Base-by-base conservation (phyloP, 2,888 invertebrate species). In the Habroteleia sp. region DNA sequence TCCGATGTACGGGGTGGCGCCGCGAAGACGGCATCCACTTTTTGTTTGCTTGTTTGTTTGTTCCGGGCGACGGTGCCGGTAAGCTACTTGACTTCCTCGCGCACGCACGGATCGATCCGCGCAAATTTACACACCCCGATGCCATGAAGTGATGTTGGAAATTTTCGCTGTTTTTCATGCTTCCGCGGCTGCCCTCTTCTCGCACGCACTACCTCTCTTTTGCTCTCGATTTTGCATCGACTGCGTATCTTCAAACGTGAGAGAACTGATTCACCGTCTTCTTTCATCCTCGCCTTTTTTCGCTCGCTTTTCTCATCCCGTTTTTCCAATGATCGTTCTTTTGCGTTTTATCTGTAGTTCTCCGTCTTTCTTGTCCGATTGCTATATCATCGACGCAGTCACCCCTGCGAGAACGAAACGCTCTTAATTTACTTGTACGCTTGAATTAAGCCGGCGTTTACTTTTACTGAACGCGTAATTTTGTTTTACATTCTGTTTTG, bases 1-100 rank as follows among this genome's bases (percentile, higher is more conserved):
- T 79, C 52, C 76, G 75, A 71, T 76, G 60, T 71, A 52, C 74
- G 74, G 63, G 66, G 77, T 80, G 84, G 84, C 85, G 85, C 84
- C 85, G 80, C 77, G 79, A 71, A 83, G 85, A 84, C 85, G 83
- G 84, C 80, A 80, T 77, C 76, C 41, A 76, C 76, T 82, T 82
- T 83, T 83, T 82, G 81, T 79, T 82, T 74, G 79, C 41, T 76
- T 82, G 82, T 84, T 82, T 84, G 84, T 84, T 84, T 82, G 81
- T 84, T 82, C 82, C 80, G 80, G 79, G 81, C 79, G 81, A 84
- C 82, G 80, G 77, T 78, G 74, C 74, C 77, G 79, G 75, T 71
- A 17, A 77, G 77, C 76, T 80, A 80, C 81, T 81, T 76, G 80
- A 79, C 76, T 79, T 69, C 56, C 65, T 77, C 72, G 71, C 69